phyloP scores from a whole-genome alignment of 2,113 vertebrate species.

The Excalfactoria chinensis region DNA sequence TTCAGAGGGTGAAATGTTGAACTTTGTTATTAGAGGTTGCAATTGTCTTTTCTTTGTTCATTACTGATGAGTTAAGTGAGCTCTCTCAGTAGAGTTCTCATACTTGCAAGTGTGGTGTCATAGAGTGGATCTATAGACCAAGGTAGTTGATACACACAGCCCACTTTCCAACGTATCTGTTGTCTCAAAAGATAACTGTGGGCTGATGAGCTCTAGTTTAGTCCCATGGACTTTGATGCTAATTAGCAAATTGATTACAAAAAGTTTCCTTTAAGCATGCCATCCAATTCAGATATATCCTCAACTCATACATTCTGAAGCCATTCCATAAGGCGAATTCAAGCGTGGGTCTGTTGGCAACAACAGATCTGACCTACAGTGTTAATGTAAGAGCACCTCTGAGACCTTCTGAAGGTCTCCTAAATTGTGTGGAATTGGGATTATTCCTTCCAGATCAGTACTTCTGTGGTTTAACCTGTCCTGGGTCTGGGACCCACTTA shows the following conservation, averaged over 20 bases:
- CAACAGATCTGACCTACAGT: too few relatives aligned
- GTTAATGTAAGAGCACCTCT: too few relatives aligned
- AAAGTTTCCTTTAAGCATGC: background rate
- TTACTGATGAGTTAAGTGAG: background rate
- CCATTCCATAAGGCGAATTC: background rate
- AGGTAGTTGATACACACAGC: background rate
- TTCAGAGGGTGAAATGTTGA: background rate
- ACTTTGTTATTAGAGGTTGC: background rate
- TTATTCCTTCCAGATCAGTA: background rate
- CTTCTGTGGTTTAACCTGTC: background rate
- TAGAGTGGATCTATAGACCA: background rate
- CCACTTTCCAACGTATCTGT: background rate
- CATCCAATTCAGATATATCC: background rate
- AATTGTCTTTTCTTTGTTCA: background rate
- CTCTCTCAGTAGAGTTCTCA: too few relatives aligned
- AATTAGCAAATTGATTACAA: background rate
- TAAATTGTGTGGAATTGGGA: background rate
- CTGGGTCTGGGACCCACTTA: background rate
- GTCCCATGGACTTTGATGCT: background rate
- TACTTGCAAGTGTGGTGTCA: too few relatives aligned
- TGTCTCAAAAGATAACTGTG: background rate
- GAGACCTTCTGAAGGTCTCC: background rate
- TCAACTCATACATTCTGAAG: background rate
- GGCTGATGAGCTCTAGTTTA: background rate
- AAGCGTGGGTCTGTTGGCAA: background rate